Evolutionary conservation across 2,888 invertebrate genomes (phyloP).

Genomic region (Amiota minor): DNA sequence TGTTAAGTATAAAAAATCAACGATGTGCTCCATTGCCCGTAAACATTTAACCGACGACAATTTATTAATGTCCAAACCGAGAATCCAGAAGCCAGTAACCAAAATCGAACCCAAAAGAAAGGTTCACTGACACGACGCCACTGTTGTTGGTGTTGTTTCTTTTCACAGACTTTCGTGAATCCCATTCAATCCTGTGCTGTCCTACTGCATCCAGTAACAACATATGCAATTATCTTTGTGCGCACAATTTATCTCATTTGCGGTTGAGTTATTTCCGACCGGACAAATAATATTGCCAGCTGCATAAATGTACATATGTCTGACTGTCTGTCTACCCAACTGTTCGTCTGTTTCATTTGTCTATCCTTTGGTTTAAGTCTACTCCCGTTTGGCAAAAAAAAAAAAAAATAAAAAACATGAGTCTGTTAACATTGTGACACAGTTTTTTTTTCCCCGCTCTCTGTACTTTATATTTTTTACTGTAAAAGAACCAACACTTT

Average conservation of each 20-base stretch:
- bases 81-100: neutral
- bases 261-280: conserved; percentile 69
- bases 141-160: conserved; percentile 30
- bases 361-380: neutral
- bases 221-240: conserved; percentile 64
- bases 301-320: neutral
- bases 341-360: conserved; percentile 32
- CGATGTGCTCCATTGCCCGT: neutral
- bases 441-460: neutral
- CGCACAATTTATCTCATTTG: conserved; percentile 70
- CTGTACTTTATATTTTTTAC: neutral
- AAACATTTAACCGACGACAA: conserved; percentile 15
- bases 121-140: neutral
- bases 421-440: conserved; percentile 19
- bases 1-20: neutral
- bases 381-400: too few species aligned
- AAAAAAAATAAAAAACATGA: too few species aligned
- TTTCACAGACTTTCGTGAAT: conserved; percentile 41
- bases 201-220: conserved; percentile 32
- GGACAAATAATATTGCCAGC: conserved; percentile 51
- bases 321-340: conserved; percentile 19
- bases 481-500: conserved; percentile 52
- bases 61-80: conserved; percentile 5
- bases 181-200: neutral
- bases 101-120: conserved; percentile 12